Base-by-base conservation (phyloP, 2,888 invertebrate species). In the Altica lythri region DNA sequence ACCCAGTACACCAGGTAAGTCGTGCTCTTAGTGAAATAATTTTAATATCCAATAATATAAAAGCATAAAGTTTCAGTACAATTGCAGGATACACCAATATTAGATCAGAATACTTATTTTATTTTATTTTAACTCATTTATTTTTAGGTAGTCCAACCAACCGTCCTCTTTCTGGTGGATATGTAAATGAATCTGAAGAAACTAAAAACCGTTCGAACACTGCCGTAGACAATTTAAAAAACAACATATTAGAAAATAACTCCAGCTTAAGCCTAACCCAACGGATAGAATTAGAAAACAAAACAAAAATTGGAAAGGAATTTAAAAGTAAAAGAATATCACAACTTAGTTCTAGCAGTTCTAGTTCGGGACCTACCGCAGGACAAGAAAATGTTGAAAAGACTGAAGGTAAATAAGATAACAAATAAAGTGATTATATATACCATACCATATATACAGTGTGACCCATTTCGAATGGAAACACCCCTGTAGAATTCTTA, bases 141-240 rank as follows among this genome's bases (percentile, higher is more conserved):
- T 30, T 48, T 57, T n/a, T 27, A 22, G 86, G 85, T 66, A 83
- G 85, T 54, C 86, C 83, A 9, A 75, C 77, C 34, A 78, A 77
- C 65, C 81, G 88, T 57, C 87, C 88, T 52, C 80, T 86, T 60
- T 88, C 87, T 61, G 89, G 86, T 44, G 69, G 68, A 44, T 90
- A 90, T 78, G 87, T 90, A 67, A 90, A 90, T 78, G 90, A 90
- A 75, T 85, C 83, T 65, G 83, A 87, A 55, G 89, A 89, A 67
- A 79, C 81, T 29, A 84, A 84, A 62, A 65, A 68, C 53, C 69
- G 66, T 48, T 67, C 67, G 19, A 65, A 64, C 45, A 63, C 62
- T 64, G 61, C 59, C 13, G 59, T 66, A 19, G 70, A 72, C 46
- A 67, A 62, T 57, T 62, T 70, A 32, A 68, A 69, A 53, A 67